Evolutionary conservation across 2,888 invertebrate genomes (phyloP), one percentile per base, ranked within the genome.

Genomic region (Iphiclides podalirius): DNA sequence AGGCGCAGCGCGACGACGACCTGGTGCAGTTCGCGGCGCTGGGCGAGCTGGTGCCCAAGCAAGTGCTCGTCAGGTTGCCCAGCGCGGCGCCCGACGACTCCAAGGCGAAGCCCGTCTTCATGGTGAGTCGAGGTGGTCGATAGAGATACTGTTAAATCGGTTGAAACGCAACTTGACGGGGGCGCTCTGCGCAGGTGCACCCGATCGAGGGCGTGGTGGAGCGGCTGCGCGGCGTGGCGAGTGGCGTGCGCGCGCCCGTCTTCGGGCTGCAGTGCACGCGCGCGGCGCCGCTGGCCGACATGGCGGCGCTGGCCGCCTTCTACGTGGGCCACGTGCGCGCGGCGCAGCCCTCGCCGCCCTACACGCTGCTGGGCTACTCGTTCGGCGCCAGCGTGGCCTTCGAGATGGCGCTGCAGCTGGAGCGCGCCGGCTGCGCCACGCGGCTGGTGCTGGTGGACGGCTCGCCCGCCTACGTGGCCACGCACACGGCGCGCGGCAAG

Each of bases 301-400:
- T 98, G 59, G 78, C 90, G 9, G 90, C 92, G 40, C 89, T 97
- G 54, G 96, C 98, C 2, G 73, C 81, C 35, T 93, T 90, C 81
- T 95, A 95, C 79, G 87, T 95, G 16, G 70, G 84, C 75, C 92
- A 94, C 77, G 92, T 98, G 66, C 93, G 93, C 70, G 90, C 90
- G 44, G 86, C 94, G 38, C 96, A 97, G 83, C 91, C 93, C 6
- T 80, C 89, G 51, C 96, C 97, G 54, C 97, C 98, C 1, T 98
- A 96, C 90, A 92, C 93, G 42, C 86, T 99, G 57, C 92, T 95
- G 36, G 99, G 98, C 1, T 99, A 99, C 85, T 99, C 98, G 0
- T 98, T 96, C 80, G 99, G 99, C 54, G 96, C 97, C 34, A 93
- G 95, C 62, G 94, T 99, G 26, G 98, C 97, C 12, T 96, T 97